A percentile compares a stretch with the other conserved stretches of the same genome.
Evolutionary conservation across 2,888 invertebrate species (phyloP).

Genomic region (Netelia inedita): DNA sequence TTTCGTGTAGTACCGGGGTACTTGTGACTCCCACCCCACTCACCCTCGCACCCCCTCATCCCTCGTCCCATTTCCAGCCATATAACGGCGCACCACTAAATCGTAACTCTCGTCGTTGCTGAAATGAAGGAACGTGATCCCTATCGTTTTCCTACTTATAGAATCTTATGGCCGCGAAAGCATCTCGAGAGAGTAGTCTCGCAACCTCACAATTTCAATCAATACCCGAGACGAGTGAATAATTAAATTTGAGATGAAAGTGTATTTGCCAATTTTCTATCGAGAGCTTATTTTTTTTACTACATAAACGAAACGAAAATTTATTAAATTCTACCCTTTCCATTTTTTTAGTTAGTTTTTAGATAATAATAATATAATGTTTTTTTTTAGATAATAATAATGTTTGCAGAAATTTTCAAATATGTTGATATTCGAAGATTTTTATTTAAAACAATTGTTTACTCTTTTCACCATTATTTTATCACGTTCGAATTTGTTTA

Average conservation of each 20-base stretch:
- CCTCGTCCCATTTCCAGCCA: background rate
- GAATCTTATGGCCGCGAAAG: background rate
- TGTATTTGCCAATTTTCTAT: too few species aligned
- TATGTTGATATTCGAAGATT: too few species aligned
- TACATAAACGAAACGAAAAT: too few species aligned
- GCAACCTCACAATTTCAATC: background rate
- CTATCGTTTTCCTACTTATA: slow-evolving; percentile 10
- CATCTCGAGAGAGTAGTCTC: background rate
- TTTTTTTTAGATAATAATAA: too few species aligned
- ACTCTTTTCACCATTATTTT: too few species aligned
- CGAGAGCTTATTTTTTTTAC: too few species aligned
- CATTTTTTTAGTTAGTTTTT: too few species aligned
- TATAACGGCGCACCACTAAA: slow-evolving; percentile 37
- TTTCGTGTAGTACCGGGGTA: background rate
- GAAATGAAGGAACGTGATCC: slow-evolving; percentile 27
- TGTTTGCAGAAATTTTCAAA: too few species aligned
- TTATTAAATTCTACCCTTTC: too few species aligned
- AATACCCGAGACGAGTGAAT: background rate
- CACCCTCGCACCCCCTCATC: background rate
- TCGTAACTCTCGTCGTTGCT: slow-evolving; percentile 36
- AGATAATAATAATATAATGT: too few species aligned
- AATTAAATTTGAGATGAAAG: background rate
- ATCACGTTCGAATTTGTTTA: too few species aligned
- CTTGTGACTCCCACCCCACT: background rate
- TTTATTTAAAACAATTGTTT: too few species aligned